Evolutionary conservation across 2,888 invertebrate species (phyloP).

Genomic region (Drosophila imparisetae): DNA sequence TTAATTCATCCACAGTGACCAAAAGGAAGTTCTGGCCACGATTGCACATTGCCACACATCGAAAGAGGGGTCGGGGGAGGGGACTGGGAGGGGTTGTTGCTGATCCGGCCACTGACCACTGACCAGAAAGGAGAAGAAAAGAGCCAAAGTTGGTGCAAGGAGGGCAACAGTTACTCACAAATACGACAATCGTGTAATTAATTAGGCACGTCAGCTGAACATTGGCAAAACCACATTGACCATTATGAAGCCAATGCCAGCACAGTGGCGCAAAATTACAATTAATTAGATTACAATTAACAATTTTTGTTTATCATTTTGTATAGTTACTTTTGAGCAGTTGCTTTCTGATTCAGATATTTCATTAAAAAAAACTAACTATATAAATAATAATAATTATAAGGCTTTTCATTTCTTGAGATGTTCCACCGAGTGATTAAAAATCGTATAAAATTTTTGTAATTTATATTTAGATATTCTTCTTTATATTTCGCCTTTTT

Average conservation of each 20-base stretch:
- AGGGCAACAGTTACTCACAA: constrained; percentile 68
- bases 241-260: constrained; percentile 24
- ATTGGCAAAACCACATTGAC: constrained; percentile 52
- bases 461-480: not conserved
- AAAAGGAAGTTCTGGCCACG: constrained; percentile 37
- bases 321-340: too few species aligned
- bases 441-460: accelerated
- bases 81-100: not conserved
- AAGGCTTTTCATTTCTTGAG: too few species aligned
- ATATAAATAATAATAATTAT: too few species aligned
- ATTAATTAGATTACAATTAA: not conserved
- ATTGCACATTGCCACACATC: constrained; percentile 72
- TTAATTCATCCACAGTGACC: constrained; percentile 79
- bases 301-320: not conserved
- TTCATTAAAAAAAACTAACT: accelerated
- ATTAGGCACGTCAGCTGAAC: constrained; percentile 83
- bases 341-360: too few species aligned
- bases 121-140: constrained; percentile 27
- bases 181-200: constrained; percentile 82
- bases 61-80: constrained; percentile 8
- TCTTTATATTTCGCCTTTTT: too few species aligned
- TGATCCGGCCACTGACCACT: constrained; percentile 42
- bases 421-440: accelerated
- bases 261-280: constrained; percentile 48
- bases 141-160: constrained; percentile 30